Percentiles rank a stretch among this genome's conserved stretches.
phyloP scores from a whole-genome alignment of 2,888 invertebrate species.

The Chesias legatella region DNA sequence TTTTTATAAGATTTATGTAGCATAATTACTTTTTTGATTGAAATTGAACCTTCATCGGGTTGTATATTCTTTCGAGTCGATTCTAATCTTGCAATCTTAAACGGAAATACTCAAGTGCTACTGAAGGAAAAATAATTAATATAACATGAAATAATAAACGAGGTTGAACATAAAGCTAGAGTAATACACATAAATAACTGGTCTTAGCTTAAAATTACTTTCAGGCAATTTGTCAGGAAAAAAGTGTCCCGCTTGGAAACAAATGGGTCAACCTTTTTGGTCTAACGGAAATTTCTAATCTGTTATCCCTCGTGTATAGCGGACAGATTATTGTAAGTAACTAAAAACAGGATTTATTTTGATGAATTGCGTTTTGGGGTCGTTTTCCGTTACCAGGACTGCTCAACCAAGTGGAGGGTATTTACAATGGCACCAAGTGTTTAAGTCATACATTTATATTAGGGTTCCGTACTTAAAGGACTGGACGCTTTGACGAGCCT shows the following conservation, averaged over 20 bases:
- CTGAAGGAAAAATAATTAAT: slow-evolving; percentile 31
- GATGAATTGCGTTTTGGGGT: slow-evolving; percentile 22
- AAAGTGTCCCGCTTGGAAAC: slow-evolving; percentile 62
- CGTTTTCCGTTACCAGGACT: too few species aligned
- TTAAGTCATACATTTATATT: too few species aligned
- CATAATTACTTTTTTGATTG: too few species aligned
- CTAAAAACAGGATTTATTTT: slow-evolving; percentile 33
- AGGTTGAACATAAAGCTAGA: slow-evolving; percentile 47
- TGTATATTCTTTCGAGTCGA: too few species aligned
- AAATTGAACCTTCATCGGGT: too few species aligned
- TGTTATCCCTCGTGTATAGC: slow-evolving; percentile 50
- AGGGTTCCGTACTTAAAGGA: too few species aligned
- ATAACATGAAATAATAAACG: too few species aligned
- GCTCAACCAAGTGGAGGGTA: too few species aligned
- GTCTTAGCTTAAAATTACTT: slow-evolving; percentile 72
- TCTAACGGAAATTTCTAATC: slow-evolving; percentile 63
- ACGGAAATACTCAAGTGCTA: slow-evolving; percentile 26
- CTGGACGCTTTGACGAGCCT: too few species aligned
- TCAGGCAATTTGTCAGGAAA: slow-evolving; percentile 73
- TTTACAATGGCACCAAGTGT: too few species aligned
- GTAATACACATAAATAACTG: slow-evolving; percentile 70
- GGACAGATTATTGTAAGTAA: slow-evolving; percentile 34
- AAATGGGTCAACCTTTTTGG: slow-evolving; percentile 69
- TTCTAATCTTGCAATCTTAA: slow-evolving; percentile 23
- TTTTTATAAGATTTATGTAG: too few species aligned